These are phyloP conservation scores for Cosmia trapezina DNA, from an alignment of 2,888 invertebrate genomes.

Conservation along the genomic window DNA sequence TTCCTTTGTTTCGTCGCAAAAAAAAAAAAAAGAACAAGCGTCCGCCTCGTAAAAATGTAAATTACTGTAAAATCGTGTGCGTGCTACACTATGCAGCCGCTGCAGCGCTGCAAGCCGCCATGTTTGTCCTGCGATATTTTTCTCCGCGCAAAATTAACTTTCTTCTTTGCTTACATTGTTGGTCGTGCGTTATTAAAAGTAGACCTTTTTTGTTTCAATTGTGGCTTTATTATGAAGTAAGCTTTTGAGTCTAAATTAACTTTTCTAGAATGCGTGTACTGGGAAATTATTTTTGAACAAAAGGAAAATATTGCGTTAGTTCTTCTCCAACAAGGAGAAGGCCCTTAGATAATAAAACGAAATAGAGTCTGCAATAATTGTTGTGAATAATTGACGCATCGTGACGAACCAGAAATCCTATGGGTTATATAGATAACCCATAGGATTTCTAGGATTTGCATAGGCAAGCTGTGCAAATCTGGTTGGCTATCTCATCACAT, in stretches of 20 bases:
- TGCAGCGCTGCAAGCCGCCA: conserved; percentile 52
- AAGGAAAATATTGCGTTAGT: not conserved
- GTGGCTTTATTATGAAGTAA: conserved; percentile 62
- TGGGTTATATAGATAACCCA: no score
- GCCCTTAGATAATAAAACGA: not conserved
- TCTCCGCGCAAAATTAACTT: conserved; percentile 80
- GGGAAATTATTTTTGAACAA: conserved; percentile 9
- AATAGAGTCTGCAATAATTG: not conserved
- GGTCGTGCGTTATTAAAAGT: conserved; percentile 75
- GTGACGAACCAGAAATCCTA: not conserved
- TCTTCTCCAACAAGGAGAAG: no score
- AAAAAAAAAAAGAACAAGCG: conserved; percentile 47
- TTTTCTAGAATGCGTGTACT: conserved; percentile 24
- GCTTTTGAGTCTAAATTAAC: conserved; percentile 56
- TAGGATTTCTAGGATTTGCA: no score
- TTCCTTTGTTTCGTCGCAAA: conserved; percentile 53
- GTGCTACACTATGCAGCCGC: conserved; percentile 77
- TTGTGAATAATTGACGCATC: not conserved
- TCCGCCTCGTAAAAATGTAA: conserved; percentile 81
- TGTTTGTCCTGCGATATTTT: conserved; percentile 71
- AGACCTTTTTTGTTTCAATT: conserved; percentile 69
- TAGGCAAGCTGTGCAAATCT: not conserved
- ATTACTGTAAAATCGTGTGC: conserved; percentile 81
- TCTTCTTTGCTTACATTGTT: conserved; percentile 80
- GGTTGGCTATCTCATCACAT: not conserved